Percentiles rank a stretch among this genome's conserved stretches.
Evolutionary conservation across 2,797 vertebrate species (phyloP).

Genomic region (Iguana delicatissima): DNA sequence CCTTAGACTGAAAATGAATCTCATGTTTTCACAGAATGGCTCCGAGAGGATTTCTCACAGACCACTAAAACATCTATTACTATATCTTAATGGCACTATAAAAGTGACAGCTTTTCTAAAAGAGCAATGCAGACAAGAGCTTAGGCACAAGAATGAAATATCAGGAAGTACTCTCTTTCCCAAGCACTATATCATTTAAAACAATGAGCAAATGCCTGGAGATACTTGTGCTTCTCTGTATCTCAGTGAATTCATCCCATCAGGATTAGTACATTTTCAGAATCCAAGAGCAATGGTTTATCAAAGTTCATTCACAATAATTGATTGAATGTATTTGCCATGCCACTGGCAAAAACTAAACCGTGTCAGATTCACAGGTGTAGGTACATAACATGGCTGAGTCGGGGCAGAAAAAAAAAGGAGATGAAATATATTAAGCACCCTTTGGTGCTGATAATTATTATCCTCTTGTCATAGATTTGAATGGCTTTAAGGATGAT

Average conservation of each 20-base stretch:
- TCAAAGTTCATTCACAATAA: conserved; percentile 22
- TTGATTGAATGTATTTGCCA: neutral
- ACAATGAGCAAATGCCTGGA: conserved; percentile 43
- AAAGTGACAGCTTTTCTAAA: conserved; percentile 45
- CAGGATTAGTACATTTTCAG: conserved; percentile 29
- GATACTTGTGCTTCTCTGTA: conserved; percentile 50
- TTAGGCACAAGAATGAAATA: conserved; percentile 43
- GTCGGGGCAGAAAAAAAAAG: neutral
- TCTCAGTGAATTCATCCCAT: conserved; percentile 14
- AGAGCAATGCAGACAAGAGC: conserved; percentile 26
- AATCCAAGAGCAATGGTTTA: conserved; percentile 33
- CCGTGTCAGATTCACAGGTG: neutral
- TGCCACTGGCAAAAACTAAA: neutral
- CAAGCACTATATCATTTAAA: conserved; percentile 31
- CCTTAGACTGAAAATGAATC: neutral
- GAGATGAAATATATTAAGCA: neutral
- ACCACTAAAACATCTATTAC: conserved; percentile 47
- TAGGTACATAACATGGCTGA: too few species aligned
- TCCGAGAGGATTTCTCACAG: conserved; percentile 29
- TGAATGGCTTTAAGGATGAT: neutral
- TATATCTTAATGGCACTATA: conserved; percentile 42
- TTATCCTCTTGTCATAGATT: neutral
- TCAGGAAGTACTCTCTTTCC: conserved; percentile 2
- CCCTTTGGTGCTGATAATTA: neutral
- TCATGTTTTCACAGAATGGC: conserved; percentile 28